Base-by-base conservation (phyloP, 2,797 vertebrate species). In the Orientallactaga sibirica region DNA sequence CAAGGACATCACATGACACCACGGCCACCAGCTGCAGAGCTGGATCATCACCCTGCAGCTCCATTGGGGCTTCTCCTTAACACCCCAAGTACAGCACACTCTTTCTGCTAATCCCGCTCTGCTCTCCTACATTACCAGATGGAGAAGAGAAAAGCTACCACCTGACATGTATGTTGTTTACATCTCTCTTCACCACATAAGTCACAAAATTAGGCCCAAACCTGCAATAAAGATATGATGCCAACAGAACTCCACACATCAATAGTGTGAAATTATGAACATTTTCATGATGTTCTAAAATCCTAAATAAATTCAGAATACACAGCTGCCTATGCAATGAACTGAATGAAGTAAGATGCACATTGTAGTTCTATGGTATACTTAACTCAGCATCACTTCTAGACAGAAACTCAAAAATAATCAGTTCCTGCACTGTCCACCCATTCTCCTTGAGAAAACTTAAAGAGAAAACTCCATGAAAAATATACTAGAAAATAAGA, bases 201-300 rank as follows among this genome's bases (percentile, higher is more conserved):
- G 92, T 58, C 33, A 88, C 58, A 77, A 81, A 91, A 71, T 85
- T 37, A 58, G 19, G 16, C 70, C 66, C 74, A 94, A 87, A 22
- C 27, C 10, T 70, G 25, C 77, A 55, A 27, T 66, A 8, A 94
- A 7, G 2, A 19, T 88, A 8, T n/a, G 19, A 7, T 90, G 61
- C 22, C 37, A 93, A 79, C 4, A 67, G 25, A 41, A 33, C n/a
- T 88, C 27, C 22, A n/a, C 58, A 8, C 19, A 77, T 29, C 33
- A 27, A 33, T 83, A 48, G 33, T 75, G 52, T 81, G n/a, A 84
- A 70, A 78, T 6, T 41, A 33, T 16, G 14, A 11, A 22, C 62
- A 18, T 91, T 87, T 48, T 80, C 37, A 24, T 64, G 27, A 80
- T 95, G 15, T 41, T 76, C 75, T 92, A 74, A 91, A 87, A 93